These are phyloP conservation scores for Saguinus midas DNA, from an alignment of 2,113 vertebrate genomes.

Conservation along the genomic window DNA sequence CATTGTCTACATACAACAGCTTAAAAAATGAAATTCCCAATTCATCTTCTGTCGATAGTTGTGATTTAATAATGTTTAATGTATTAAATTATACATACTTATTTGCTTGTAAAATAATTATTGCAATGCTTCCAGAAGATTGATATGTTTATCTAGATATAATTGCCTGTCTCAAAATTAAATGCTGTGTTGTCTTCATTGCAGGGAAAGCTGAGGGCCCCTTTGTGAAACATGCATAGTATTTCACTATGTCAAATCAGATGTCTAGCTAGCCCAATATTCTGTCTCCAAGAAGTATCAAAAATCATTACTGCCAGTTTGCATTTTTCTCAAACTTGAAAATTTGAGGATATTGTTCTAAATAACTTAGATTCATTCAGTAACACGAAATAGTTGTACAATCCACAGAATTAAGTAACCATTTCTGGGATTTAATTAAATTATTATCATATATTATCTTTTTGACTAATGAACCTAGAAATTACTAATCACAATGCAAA, in stretches of 20 bases:
- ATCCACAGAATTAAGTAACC: background rate
- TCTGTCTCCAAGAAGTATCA: background rate
- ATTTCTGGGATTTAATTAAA: background rate
- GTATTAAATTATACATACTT: background rate
- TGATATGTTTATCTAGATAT: background rate
- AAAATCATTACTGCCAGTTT: slow-evolving; percentile 15
- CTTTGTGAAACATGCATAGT: background rate
- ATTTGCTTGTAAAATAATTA: background rate
- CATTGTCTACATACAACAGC: background rate
- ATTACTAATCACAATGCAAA: background rate
- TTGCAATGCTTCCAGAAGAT: background rate
- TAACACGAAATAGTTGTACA: background rate
- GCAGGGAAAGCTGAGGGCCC: background rate
- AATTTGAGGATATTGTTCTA: background rate
- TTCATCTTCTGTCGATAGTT: slow-evolving; percentile 5
- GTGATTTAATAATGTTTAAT: background rate
- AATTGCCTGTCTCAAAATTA: slow-evolving; percentile 33
- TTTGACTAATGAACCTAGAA: background rate
- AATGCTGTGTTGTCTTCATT: background rate
- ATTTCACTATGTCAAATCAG: background rate
- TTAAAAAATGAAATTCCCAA: background rate
- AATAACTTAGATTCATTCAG: background rate
- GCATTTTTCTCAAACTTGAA: background rate
- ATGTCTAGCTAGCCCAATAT: background rate
- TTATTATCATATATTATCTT: background rate